Conservation (phyloP, 2,797 vertebrate genomes). For the Eremophila alpestris region DNA sequence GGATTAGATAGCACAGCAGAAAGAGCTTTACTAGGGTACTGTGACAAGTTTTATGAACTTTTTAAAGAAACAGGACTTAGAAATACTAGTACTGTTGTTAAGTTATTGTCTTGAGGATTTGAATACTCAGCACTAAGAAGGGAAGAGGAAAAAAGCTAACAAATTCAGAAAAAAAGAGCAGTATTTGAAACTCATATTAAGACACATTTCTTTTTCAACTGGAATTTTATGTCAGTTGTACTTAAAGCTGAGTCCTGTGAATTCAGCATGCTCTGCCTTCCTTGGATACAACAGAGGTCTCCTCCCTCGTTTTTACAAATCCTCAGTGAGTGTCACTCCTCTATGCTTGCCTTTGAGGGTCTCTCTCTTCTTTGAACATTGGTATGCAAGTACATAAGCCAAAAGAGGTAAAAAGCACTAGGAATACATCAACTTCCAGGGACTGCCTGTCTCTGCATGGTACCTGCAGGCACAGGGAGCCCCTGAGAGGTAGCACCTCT, state of each 20-base stretch:
- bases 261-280: not conserved
- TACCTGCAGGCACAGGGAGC: not conserved
- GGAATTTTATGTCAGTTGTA: not conserved
- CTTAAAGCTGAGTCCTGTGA: not conserved
- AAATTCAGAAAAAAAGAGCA: not conserved
- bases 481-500: not conserved
- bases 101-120: not conserved
- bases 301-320: not conserved
- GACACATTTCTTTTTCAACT: not conserved
- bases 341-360: not conserved
- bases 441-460: not conserved
- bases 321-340: not conserved
- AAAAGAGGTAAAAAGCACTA: not conserved
- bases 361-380: not conserved
- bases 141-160: not conserved
- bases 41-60: slow-evolving; percentile 31
- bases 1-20: slow-evolving; percentile 54
- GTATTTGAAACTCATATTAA: not conserved
- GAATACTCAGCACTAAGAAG: not conserved
- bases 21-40: slow-evolving; percentile 38
- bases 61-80: slow-evolving; percentile 47
- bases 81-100: not conserved
- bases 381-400: not conserved
- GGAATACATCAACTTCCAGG: not conserved
- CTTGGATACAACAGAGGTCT: not conserved